Conservation (phyloP, 2,888 invertebrate species). For the Corbicula japonica region DNA sequence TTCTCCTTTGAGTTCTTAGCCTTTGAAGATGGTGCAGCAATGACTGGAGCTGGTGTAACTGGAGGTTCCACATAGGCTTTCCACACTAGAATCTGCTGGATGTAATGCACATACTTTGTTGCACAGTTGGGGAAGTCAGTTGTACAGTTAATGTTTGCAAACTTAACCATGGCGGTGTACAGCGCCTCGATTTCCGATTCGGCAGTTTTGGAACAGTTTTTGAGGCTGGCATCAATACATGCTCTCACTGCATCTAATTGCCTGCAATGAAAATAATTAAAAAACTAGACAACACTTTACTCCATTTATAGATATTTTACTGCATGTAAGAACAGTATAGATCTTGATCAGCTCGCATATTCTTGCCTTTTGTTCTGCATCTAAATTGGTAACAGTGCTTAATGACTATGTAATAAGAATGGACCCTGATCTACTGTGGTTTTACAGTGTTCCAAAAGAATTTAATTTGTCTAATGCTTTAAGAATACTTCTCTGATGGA, state of each 20-base stretch:
- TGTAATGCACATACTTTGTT: conserved; percentile 35
- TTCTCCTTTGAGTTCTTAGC: conserved; percentile 1
- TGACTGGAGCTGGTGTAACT: neutral
- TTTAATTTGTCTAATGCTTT: too few species aligned
- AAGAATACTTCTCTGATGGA: too few species aligned
- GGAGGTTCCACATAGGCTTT: conserved; percentile 17
- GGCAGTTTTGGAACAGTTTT: conserved; percentile 33
- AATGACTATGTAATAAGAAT: too few species aligned
- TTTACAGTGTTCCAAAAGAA: too few species aligned
- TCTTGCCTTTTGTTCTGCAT: too few species aligned
- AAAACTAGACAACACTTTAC: neutral
- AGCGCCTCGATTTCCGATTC: conserved; percentile 15
- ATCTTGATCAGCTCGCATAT: too few species aligned
- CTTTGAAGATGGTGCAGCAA: neutral
- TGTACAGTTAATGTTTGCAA: conserved; percentile 28
- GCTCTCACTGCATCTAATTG: conserved; percentile 31
- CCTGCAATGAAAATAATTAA: conserved; percentile 32
- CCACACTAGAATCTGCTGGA: conserved; percentile 48
- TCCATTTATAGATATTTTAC: too few species aligned
- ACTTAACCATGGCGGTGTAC: neutral
- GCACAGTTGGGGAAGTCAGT: conserved; percentile 39
- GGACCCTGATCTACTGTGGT: too few species aligned
- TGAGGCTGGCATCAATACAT: conserved; percentile 40
- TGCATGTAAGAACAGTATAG: too few species aligned
- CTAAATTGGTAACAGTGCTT: too few species aligned